Percentiles rank a stretch among this genome's conserved stretches.
phyloP scores from a whole-genome alignment of 1,140 invertebrate genomes.

The Leptinotarsa defecta region DNA sequence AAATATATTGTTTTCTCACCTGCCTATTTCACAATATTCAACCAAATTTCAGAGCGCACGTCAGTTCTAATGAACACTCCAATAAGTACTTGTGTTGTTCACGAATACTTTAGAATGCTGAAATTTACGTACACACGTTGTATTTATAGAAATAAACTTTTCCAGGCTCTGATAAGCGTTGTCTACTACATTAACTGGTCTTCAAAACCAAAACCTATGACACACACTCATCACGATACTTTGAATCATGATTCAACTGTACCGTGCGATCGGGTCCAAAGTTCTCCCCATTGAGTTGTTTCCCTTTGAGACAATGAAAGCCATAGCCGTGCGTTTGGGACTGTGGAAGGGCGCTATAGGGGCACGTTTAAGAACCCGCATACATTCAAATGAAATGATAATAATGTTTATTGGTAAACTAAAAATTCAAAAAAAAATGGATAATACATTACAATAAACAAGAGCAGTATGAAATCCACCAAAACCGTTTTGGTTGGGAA shows the following conservation, averaged over 20 bases:
- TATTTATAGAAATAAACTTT: background rate
- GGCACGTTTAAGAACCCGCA: background rate
- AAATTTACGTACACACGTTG: background rate
- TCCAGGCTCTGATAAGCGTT: background rate
- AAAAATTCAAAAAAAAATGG: no score
- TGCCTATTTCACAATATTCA: background rate
- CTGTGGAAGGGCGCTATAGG: background rate
- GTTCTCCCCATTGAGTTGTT: background rate
- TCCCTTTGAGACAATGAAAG: background rate
- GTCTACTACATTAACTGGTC: background rate
- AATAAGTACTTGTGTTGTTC: background rate
- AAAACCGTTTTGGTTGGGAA: no score
- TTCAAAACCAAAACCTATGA: background rate
- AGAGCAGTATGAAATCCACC: no score
- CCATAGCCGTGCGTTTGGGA: background rate
- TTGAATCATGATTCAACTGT: slow-evolving; percentile 21
- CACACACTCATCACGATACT: background rate
- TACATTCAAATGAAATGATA: background rate
- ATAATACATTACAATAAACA: no score
- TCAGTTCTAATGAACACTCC: background rate
- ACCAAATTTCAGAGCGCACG: background rate
- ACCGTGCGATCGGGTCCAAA: slow-evolving; percentile 10
- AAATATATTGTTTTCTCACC: background rate
- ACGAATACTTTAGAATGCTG: background rate
- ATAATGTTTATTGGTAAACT: no score